Conservation (phyloP, 2,888 invertebrate genomes). For the Amblyteles armatorius region DNA sequence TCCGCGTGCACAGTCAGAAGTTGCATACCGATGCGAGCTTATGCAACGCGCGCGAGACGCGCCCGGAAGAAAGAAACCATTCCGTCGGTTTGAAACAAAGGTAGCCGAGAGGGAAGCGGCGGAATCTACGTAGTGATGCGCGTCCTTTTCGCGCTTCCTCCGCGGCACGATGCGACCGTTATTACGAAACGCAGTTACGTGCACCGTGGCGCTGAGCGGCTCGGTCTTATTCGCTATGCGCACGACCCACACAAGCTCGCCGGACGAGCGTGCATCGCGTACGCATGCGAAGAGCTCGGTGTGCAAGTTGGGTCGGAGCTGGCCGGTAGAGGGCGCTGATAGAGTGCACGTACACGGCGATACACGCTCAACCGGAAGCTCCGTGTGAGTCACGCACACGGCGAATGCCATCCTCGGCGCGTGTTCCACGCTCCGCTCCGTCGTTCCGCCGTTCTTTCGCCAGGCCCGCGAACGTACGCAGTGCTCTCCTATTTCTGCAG, state of each 20-base stretch:
- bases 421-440: not conserved
- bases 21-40: conserved; percentile 16
- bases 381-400: no score
- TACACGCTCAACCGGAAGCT: no score
- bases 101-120: not conserved
- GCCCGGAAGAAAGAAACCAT: not conserved
- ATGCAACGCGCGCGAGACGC: conserved; percentile 7
- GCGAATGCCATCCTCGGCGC: conserved; percentile 22
- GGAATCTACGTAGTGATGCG: conserved; percentile 1
- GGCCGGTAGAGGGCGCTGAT: no score
- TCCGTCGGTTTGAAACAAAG: not conserved
- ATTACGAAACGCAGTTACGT: conserved; percentile 66
- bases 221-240: not conserved
- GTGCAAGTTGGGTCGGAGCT: no score
- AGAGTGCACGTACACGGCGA: no score
- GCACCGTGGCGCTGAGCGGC: conserved; percentile 51
- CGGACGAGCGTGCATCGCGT: no score
- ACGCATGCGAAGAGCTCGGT: no score
- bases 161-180: conserved; percentile 57
- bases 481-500: conserved; percentile 24
- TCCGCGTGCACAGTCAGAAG: not conserved
- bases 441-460: not conserved
- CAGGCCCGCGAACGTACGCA: not conserved
- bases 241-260: no score
- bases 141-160: conserved; percentile 24